phyloP scores from a whole-genome alignment of 1,140 invertebrate species.

The Drosophila sucinea region DNA sequence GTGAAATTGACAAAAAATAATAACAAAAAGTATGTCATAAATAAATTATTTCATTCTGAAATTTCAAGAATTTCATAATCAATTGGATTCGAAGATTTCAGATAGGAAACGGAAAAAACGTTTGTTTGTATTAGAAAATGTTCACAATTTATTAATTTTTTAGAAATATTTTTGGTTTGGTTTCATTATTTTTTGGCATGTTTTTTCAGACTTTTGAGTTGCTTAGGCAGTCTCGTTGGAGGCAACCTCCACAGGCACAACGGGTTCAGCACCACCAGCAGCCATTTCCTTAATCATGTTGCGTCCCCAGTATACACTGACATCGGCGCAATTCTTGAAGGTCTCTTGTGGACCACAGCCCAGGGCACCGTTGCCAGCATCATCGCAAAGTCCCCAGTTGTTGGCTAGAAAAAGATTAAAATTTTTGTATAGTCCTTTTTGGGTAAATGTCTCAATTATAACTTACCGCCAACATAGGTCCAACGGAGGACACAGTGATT shows the following conservation, averaged over 20 bases:
- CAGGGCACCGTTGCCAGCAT: constrained; percentile 73
- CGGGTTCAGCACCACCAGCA: constrained; percentile 32
- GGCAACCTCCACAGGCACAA: constrained; percentile 44
- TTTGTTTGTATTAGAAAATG: background rate
- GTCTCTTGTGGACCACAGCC: constrained; percentile 88
- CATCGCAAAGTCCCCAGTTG: constrained; percentile 85
- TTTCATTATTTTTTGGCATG: background rate
- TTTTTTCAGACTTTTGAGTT: constrained; percentile 28
- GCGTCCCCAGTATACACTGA: constrained; percentile 84
- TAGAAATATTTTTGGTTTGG: constrained; percentile 36
- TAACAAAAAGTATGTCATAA: background rate
- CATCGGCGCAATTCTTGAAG: constrained; percentile 88
- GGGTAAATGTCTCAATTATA: too few species aligned
- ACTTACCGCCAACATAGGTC: constrained; percentile 85
- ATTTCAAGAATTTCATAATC: background rate
- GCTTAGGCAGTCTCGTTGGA: constrained; percentile 17
- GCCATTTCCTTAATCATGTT: constrained; percentile 59
- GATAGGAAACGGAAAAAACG: background rate
- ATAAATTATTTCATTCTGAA: background rate
- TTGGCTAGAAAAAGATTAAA: constrained; percentile 81
- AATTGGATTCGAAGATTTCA: background rate
- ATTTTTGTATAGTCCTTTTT: background rate
- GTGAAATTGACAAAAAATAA: constrained; percentile 1
- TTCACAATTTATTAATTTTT: background rate
- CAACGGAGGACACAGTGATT: constrained; percentile 88